phyloP scores from a whole-genome alignment of 2,797 vertebrate species.

The Bryconaethiops microstoma region DNA sequence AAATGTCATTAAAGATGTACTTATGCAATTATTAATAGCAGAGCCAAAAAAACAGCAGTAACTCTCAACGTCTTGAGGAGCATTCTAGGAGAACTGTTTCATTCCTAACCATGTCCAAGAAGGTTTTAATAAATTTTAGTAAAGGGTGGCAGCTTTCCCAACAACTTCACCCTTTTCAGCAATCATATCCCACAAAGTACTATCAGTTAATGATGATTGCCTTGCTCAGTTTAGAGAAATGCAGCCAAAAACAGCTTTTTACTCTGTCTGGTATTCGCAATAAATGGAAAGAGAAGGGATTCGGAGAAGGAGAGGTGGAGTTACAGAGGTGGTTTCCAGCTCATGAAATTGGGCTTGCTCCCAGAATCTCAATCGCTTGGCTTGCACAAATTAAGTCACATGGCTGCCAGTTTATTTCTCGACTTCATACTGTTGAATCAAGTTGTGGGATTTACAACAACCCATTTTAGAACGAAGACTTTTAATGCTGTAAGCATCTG shows the following conservation, averaged over 20 bases:
- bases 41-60: neutral
- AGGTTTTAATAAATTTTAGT: neutral
- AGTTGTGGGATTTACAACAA: neutral
- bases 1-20: neutral
- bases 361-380: neutral
- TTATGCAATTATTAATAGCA: neutral
- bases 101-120: neutral
- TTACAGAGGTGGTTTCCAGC: neutral
- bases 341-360: neutral
- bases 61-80: neutral
- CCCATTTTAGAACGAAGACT: neutral
- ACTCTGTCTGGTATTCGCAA: neutral
- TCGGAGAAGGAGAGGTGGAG: neutral
- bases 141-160: neutral
- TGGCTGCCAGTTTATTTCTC: neutral
- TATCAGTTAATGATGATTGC: neutral
- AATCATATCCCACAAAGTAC: neutral
- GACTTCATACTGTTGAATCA: neutral
- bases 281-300: neutral
- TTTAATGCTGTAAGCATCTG: too few relatives aligned
- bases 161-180: neutral
- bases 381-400: conserved; percentile 4
- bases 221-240: neutral
- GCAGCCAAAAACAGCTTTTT: neutral
- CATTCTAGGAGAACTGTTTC: neutral